Conservation (phyloP, 2,888 invertebrate genomes). For the Plagodis pulveraria region DNA sequence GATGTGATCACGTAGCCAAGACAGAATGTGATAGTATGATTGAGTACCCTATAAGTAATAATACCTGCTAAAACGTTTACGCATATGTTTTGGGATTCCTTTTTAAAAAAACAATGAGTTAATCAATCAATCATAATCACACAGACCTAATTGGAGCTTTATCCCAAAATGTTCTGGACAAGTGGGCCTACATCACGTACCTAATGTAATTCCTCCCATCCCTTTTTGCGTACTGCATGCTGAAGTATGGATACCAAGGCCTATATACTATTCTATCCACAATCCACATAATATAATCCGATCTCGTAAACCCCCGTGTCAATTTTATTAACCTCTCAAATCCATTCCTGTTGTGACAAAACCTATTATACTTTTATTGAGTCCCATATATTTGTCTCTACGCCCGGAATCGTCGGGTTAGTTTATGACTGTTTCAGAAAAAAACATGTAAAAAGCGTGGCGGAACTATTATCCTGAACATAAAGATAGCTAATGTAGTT, state of each 20-base stretch:
- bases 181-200: background rate
- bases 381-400: constrained; percentile 42
- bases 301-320: constrained; percentile 60
- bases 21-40: no score
- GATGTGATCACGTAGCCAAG: no score
- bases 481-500: constrained; percentile 75
- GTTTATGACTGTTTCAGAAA: constrained; percentile 55
- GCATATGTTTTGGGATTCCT: no score
- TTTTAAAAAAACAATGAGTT: no score
- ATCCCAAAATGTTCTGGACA: no score
- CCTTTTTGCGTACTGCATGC: constrained; percentile 42
- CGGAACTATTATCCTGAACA: constrained; percentile 73
- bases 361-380: constrained; percentile 56
- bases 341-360: constrained; percentile 49
- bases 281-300: constrained; percentile 49
- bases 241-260: constrained; percentile 55
- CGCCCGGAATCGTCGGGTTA: constrained; percentile 41
- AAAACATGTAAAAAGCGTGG: constrained; percentile 81
- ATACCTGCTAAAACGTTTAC: no score
- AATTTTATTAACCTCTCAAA: constrained; percentile 57
- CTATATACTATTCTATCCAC: no score
- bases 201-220: constrained; percentile 59
- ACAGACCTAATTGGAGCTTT: no score
- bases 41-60: no score
- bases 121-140: no score